Base-by-base conservation (phyloP, 2,113 vertebrate genomes). In the Rhegmatorhina hoffmannsi region DNA sequence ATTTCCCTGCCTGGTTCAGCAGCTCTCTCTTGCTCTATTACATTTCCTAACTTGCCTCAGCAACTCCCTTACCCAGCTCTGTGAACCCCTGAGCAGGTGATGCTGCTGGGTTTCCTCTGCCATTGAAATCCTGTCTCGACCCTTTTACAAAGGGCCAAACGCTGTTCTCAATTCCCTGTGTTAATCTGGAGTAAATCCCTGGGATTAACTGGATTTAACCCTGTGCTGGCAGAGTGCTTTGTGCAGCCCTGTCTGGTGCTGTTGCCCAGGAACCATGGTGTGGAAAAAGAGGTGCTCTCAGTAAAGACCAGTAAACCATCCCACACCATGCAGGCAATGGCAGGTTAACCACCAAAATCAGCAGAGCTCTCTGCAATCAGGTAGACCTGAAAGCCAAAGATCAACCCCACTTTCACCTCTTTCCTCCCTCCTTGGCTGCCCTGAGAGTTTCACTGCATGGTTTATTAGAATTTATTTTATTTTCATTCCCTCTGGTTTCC, bases 171-270 rank as follows among this genome's bases (percentile, higher is more conserved):
- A 2, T 87, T 81, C 84, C 70, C 58, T 0, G 1, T 60, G 53
- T 90, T 91, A 95, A 91, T 94, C 90, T 1, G 1, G 77, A 79
- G 34, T 73, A 96, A 90, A 90, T 60, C 93, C 70, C 34, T 0
- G 53, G 85, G 91, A 92, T 95, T 84, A 93, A 64, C 26, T 5
- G 58, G 47, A 4, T 91, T 97, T 95, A 89, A 95, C 89, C 69
- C 84, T 26, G 31, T 3, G 4, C 47, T 90, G 73, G 13, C 62
- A 24, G 89, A 15, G 59, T 0, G 1, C 52, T 56, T 16, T 7
- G 29, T 47, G 66, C 58, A 88, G 17, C 34, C 44, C 50, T 62
- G 50, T 4, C 40, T 15, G 1, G 3, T 3, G 20, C 25, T 21
- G 2, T 10, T 46, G 68, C 36, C 46, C 0, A 0, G 28, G 19